phyloP scores from a whole-genome alignment of 2,113 vertebrate species.

The Mugil cephalus region DNA sequence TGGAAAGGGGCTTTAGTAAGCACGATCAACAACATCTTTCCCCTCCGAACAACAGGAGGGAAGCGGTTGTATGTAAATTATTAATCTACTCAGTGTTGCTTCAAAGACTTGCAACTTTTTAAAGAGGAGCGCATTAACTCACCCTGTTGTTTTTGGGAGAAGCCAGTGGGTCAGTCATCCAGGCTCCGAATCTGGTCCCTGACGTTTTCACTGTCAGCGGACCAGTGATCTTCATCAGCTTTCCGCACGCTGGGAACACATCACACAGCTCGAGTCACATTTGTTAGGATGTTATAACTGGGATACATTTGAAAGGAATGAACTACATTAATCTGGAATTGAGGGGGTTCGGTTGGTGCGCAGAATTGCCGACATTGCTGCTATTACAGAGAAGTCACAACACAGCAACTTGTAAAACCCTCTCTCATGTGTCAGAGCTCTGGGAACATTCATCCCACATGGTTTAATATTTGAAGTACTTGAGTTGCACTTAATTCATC shows the following conservation, averaged over 20 bases:
- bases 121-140: slow-evolving; percentile 41
- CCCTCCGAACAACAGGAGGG: slow-evolving; percentile 7
- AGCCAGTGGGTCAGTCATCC: slow-evolving; percentile 97
- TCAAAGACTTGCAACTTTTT: slow-evolving; percentile 17
- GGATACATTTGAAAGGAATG: slow-evolving; percentile 21
- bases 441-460: slow-evolving; percentile 14
- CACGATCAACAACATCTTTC: neutral
- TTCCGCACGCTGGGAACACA: slow-evolving; percentile 91
- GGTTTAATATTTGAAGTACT: slow-evolving; percentile 45
- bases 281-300: slow-evolving; percentile 49
- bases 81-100: slow-evolving; percentile 13
- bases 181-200: slow-evolving; percentile 96
- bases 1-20: neutral
- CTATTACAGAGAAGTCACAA: neutral
- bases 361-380: neutral
- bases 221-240: slow-evolving; percentile 98
- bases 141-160: slow-evolving; percentile 93
- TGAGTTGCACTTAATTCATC: slow-evolving; percentile 42
- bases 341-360: neutral
- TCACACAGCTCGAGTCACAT: slow-evolving; percentile 43
- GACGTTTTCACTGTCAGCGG: slow-evolving; percentile 97
- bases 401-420: neutral
- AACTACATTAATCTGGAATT: neutral
- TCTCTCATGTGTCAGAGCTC: neutral
- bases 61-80: slow-evolving; percentile 7